phyloP scores from a whole-genome alignment of 1,140 invertebrate genomes.

The Drosophila mayri region DNA sequence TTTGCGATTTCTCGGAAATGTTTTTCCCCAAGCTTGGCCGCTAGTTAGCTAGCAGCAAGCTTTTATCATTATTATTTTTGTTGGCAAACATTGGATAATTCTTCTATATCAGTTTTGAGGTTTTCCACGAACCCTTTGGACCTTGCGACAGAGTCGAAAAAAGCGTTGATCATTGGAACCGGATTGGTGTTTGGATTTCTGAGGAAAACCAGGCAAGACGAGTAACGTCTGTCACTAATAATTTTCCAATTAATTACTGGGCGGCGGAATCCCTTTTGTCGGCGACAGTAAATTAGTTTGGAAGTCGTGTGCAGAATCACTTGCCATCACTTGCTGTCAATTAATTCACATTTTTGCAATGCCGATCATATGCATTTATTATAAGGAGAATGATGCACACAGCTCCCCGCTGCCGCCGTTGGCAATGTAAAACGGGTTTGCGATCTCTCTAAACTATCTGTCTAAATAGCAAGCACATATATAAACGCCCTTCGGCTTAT shows the following conservation, averaged over 20 bases:
- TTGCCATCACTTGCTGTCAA: slow-evolving; percentile 25
- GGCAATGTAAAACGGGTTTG: slow-evolving; percentile 49
- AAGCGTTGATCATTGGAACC: slow-evolving; percentile 13
- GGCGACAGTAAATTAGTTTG: slow-evolving; percentile 29
- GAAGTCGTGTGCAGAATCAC: slow-evolving; percentile 46
- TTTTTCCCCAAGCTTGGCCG: slow-evolving; percentile 38
- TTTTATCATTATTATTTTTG: slow-evolving; percentile 3
- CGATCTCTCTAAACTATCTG: neutral
- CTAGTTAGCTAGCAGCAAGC: slow-evolving; percentile 9
- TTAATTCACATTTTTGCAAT: slow-evolving; percentile 38
- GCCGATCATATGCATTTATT: slow-evolving; percentile 41
- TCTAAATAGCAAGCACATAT: slow-evolving; percentile 2
- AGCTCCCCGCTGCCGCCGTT: neutral
- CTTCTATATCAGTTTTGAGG: slow-evolving; percentile 28
- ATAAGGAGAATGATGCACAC: slow-evolving; percentile 28
- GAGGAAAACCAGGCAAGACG: slow-evolving; percentile 14
- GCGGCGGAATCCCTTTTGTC: slow-evolving; percentile 26
- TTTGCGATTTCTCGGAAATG: slow-evolving; percentile 38
- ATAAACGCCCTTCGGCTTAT: slow-evolving; percentile 38
- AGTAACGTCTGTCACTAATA: neutral
- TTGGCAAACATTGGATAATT: slow-evolving; percentile 34
- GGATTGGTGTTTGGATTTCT: slow-evolving; percentile 12
- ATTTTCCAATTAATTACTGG: slow-evolving; percentile 23
- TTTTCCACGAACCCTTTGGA: slow-evolving; percentile 37
- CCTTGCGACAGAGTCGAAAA: slow-evolving; percentile 8